Evolutionary conservation across 2,888 invertebrate species (phyloP).

Genomic region (Mythimna vitellina): DNA sequence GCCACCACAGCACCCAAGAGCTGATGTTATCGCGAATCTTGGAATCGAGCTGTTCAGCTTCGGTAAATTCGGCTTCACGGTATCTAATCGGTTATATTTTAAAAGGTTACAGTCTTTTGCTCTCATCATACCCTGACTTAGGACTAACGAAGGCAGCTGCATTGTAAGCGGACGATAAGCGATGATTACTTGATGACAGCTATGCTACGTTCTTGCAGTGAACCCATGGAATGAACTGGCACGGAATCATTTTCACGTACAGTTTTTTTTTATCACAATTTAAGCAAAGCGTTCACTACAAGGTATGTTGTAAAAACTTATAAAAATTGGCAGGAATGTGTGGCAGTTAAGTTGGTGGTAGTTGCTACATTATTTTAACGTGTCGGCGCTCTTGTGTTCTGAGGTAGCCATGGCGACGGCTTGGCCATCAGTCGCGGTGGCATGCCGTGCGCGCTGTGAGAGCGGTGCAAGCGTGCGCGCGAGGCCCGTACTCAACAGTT

Average conservation of each 20-base stretch:
- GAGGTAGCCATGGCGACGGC: slow-evolving; percentile 75
- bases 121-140: slow-evolving; percentile 70
- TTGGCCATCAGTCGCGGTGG: slow-evolving; percentile 66
- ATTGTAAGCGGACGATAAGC: slow-evolving; percentile 81
- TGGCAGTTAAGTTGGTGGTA: slow-evolving; percentile 74
- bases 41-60: slow-evolving; percentile 72
- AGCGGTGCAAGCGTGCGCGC: slow-evolving; percentile 87
- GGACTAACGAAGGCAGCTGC: slow-evolving; percentile 78
- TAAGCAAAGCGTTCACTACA: slow-evolving; percentile 48
- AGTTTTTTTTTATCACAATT: slow-evolving; percentile 68
- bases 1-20: slow-evolving; percentile 90
- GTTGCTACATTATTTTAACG: slow-evolving; percentile 75
- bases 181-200: slow-evolving; percentile 68
- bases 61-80: slow-evolving; percentile 64
- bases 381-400: slow-evolving; percentile 75
- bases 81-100: slow-evolving; percentile 61
- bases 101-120: slow-evolving; percentile 54
- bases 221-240: slow-evolving; percentile 56
- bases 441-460: slow-evolving; percentile 81
- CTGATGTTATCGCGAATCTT: slow-evolving; percentile 89
- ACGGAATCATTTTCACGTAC: slow-evolving; percentile 71
- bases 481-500: slow-evolving; percentile 83
- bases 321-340: slow-evolving; percentile 77
- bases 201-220: slow-evolving; percentile 54
- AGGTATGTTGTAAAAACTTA: slow-evolving; percentile 71